These are phyloP conservation scores for Fundulus diaphanus DNA, from an alignment of 2,797 vertebrate species.

Conservation along the genomic window DNA sequence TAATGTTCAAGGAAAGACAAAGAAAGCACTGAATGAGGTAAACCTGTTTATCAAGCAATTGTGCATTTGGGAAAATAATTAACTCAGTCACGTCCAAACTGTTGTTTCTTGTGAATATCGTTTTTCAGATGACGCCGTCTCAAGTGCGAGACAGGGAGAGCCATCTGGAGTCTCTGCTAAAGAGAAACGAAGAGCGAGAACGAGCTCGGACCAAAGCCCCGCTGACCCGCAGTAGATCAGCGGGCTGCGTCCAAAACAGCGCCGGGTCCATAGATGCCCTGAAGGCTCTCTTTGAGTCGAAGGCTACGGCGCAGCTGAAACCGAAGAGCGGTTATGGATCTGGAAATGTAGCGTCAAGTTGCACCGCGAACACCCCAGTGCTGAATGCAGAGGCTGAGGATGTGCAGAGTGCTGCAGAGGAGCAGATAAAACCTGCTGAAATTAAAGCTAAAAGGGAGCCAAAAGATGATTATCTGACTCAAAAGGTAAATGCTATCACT, in stretches of 20 bases:
- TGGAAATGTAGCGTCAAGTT: neutral
- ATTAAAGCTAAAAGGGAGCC: neutral
- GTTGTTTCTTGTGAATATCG: neutral
- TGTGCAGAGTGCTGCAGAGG: conserved; percentile 12
- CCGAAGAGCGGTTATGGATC: conserved; percentile 36
- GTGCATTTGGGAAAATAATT: neutral
- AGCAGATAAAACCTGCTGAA: neutral
- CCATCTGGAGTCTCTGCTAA: conserved; percentile 36
- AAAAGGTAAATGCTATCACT: conserved; percentile 60
- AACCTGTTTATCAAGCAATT: conserved; percentile 8
- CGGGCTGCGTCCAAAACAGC: conserved; percentile 66
- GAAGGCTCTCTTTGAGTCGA: conserved; percentile 77
- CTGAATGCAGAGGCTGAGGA: conserved; percentile 42
- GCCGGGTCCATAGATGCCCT: conserved; percentile 62
- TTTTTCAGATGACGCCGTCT: conserved; percentile 35
- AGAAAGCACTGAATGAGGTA: conserved; percentile 47
- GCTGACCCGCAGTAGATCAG: conserved; percentile 75
- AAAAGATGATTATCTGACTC: conserved; percentile 38
- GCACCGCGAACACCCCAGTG: conserved; percentile 6
- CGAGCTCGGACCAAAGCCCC: conserved; percentile 10
- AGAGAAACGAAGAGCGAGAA: conserved; percentile 46
- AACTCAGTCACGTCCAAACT: neutral
- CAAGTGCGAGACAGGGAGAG: conserved; percentile 20
- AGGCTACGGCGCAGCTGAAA: conserved; percentile 22
- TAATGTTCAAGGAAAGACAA: conserved; percentile 26